phyloP scores from a whole-genome alignment of 2,113 vertebrate species.

The Regulus satrapa region DNA sequence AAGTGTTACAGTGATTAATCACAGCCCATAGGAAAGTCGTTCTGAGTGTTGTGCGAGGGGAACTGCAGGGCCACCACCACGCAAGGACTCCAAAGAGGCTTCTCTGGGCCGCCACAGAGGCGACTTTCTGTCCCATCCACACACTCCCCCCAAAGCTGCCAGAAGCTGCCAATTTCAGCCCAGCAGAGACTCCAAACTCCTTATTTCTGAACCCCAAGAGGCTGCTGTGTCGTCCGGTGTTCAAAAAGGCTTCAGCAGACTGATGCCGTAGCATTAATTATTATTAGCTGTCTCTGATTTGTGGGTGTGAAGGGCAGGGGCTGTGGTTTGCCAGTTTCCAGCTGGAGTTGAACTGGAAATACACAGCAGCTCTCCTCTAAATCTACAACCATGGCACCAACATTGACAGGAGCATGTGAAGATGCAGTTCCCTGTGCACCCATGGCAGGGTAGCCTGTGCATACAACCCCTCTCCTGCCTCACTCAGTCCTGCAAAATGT shows the following conservation, averaged over 20 bases:
- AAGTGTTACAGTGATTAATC: background rate
- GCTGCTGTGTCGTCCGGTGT: background rate
- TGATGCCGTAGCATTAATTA: background rate
- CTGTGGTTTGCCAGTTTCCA: background rate
- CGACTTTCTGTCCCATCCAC: background rate
- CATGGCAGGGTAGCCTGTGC: background rate
- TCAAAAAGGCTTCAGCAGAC: background rate
- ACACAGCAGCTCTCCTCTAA: background rate
- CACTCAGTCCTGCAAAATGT: background rate
- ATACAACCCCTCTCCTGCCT: background rate
- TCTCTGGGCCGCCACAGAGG: rapidly evolving
- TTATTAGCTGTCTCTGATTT: background rate
- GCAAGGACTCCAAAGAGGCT: background rate
- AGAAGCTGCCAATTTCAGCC: background rate
- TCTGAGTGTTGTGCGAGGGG: background rate
- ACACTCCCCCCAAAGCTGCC: background rate
- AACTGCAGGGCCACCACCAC: background rate
- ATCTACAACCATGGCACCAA: background rate
- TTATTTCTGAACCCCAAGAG: background rate
- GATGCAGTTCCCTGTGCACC: background rate
- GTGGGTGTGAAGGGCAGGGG: background rate
- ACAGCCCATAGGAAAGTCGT: background rate
- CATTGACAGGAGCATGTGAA: background rate
- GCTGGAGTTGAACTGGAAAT: background rate
- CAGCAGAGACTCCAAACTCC: background rate